Evolutionary conservation across 2,113 vertebrate genomes (phyloP), one percentile per base, ranked within the genome.

Genomic region (Clarias gariepinus): DNA sequence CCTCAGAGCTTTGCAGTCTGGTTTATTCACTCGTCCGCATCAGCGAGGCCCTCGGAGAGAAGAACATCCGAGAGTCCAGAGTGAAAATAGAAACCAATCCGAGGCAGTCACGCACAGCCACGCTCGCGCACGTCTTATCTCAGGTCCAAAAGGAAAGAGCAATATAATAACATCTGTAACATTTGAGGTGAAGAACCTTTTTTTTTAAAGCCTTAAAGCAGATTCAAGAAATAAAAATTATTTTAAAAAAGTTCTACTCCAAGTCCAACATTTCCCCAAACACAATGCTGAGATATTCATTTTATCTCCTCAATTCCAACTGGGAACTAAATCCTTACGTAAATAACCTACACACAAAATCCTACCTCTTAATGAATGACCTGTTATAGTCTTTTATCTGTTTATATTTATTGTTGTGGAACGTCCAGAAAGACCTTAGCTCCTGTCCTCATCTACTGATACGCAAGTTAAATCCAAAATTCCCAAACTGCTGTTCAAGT

Each of bases 41-140:
- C 83, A 47, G 25, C 73, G 23, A 55, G 68, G 23, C 33, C 21
- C 4, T 30, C 53, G 15, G 28, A 71, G 58, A 66, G 61, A 25
- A 55, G 47, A 83, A 47, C 71, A 36, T 74, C 36, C 23, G 68
- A 33, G 3, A 28, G 68, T 36, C 28, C 8, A 36, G 28, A 82
- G 55, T 79, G 71, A 77, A 79, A 84, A 80, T 57, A 47, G 86
- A 87, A 71, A 83, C 55, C 82, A 57, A 71, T 58, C 55, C 15
- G 82, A 33, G 25, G 19, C 18, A 18, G 18, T 55, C 18, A 19
- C 8, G 28, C 68, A 4, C 68, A 36, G 33, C 18, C 30, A 3
- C 1, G 68, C 68, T 36, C n/a, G 64, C 16, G 63, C 11, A 2
- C 63, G n/a, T 12, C 3, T 28, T 28, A 66, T 28, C 25, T 47